Conservation (phyloP, 2,888 invertebrate genomes). For the Eilema sororculum region DNA sequence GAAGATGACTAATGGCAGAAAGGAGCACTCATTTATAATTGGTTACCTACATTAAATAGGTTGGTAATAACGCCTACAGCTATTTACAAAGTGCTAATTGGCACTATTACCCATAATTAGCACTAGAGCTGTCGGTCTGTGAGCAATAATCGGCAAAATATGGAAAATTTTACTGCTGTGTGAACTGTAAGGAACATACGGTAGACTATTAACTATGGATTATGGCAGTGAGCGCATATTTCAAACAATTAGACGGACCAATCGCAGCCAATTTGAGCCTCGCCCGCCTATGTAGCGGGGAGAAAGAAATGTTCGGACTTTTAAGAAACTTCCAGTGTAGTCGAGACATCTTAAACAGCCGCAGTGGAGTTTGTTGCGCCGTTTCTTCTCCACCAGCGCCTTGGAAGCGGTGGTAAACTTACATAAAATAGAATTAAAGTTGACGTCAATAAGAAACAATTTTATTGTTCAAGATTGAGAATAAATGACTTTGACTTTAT, state of each 20-base stretch:
- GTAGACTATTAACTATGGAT: slow-evolving; percentile 66
- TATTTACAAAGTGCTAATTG: slow-evolving; percentile 23
- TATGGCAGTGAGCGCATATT: slow-evolving; percentile 70
- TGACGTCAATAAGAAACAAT: too few relatives aligned
- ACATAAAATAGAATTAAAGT: too few relatives aligned
- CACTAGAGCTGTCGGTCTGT: slow-evolving; percentile 4
- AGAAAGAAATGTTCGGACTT: background rate
- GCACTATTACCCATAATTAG: slow-evolving; percentile 34
- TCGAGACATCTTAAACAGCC: too few relatives aligned
- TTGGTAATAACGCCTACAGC: background rate
- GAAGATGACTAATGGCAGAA: too few relatives aligned
- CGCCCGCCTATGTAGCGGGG: slow-evolving; percentile 53
- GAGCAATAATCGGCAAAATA: slow-evolving; percentile 27
- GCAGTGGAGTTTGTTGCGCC: too few relatives aligned
- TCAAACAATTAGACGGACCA: slow-evolving; percentile 79
- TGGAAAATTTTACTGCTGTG: slow-evolving; percentile 42
- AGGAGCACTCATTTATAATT: background rate
- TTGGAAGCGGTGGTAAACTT: too few relatives aligned
- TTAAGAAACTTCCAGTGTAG: slow-evolving; percentile 8
- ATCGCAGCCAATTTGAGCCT: slow-evolving; percentile 77
- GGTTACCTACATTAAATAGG: background rate
- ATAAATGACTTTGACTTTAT: too few relatives aligned
- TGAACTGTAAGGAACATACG: slow-evolving; percentile 31
- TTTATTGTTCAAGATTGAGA: too few relatives aligned
- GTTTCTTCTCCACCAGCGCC: too few relatives aligned